These are phyloP conservation scores for Drosophila pseudoobscura DNA, from an alignment of 1,140 invertebrate species.

Conservation along the genomic window DNA sequence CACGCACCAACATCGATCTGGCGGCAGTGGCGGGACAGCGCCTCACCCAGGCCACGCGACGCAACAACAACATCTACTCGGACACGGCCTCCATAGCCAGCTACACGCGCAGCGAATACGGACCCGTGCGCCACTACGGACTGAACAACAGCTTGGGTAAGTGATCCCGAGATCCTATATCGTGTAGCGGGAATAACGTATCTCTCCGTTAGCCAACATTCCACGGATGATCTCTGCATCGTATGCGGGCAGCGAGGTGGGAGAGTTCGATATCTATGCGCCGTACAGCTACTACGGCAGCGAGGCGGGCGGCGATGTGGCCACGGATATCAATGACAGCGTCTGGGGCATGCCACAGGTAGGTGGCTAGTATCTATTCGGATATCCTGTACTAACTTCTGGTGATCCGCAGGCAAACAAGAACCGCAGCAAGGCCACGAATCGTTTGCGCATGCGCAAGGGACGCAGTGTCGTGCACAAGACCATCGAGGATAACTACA, in stretches of 20 bases:
- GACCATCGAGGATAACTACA: slow-evolving; percentile 94
- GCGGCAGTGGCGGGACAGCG: slow-evolving; percentile 56
- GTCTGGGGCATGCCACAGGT: slow-evolving; percentile 82
- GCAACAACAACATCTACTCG: slow-evolving; percentile 72
- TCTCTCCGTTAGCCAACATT: slow-evolving; percentile 79
- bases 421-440: slow-evolving; percentile 83
- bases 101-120: slow-evolving; percentile 81
- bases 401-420: slow-evolving; percentile 60
- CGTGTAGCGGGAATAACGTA: not conserved
- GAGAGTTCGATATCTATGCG: slow-evolving; percentile 90
- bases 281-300: slow-evolving; percentile 90
- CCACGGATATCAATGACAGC: slow-evolving; percentile 80
- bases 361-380: not conserved
- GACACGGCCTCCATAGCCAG: slow-evolving; percentile 81
- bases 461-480: slow-evolving; percentile 91
- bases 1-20: slow-evolving; percentile 67
- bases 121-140: slow-evolving; percentile 69
- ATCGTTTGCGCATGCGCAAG: slow-evolving; percentile 89
- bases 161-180: slow-evolving; percentile 2
- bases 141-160: slow-evolving; percentile 78
- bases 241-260: slow-evolving; percentile 91
- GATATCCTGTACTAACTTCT: not conserved
- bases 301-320: slow-evolving; percentile 84
- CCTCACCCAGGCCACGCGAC: slow-evolving; percentile 41
- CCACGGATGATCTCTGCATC: slow-evolving; percentile 87